These are phyloP conservation scores for Cylas formicarius DNA, from an alignment of 1,140 invertebrate genomes.

Conservation along the genomic window DNA sequence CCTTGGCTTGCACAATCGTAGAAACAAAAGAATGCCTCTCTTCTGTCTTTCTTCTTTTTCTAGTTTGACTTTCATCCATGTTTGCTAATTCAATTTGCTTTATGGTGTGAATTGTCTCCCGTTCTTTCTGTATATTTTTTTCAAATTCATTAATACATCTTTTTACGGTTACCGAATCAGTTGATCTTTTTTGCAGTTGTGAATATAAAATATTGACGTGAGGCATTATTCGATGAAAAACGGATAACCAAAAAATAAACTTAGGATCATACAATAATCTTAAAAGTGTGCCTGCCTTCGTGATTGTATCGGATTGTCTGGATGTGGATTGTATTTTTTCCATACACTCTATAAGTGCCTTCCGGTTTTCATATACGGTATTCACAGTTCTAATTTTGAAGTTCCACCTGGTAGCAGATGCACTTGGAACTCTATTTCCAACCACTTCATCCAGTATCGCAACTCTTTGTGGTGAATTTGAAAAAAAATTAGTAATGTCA, in stretches of 20 bases:
- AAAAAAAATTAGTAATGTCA: conserved; percentile 18
- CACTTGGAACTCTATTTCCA: conserved; percentile 9
- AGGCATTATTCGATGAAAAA: conserved; percentile 16
- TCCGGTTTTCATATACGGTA: conserved; percentile 15
- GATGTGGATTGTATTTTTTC: conserved; percentile 15
- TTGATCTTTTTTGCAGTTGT: conserved; percentile 18
- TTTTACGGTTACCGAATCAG: conserved; percentile 9
- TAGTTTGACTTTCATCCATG: not conserved
- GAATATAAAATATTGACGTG: conserved; percentile 19
- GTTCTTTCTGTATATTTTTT: conserved; percentile 15
- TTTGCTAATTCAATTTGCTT: conserved; percentile 4
- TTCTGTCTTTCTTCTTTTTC: conserved; percentile 3
- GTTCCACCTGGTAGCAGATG: conserved; percentile 16
- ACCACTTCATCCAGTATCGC: conserved; percentile 18
- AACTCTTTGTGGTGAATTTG: conserved; percentile 15
- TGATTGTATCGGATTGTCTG: conserved; percentile 12
- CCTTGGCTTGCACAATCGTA: conserved; percentile 9
- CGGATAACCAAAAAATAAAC: conserved; percentile 15
- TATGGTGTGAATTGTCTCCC: conserved; percentile 11
- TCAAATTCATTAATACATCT: conserved; percentile 14
- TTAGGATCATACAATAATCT: conserved; percentile 12
- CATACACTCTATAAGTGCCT: conserved; percentile 14
- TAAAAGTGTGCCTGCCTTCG: conserved; percentile 11
- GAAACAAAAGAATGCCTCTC: conserved; percentile 3
- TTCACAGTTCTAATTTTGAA: conserved; percentile 20